These are phyloP conservation scores for Ophion costatus DNA, from an alignment of 2,888 invertebrate species.

Conservation along the genomic window DNA sequence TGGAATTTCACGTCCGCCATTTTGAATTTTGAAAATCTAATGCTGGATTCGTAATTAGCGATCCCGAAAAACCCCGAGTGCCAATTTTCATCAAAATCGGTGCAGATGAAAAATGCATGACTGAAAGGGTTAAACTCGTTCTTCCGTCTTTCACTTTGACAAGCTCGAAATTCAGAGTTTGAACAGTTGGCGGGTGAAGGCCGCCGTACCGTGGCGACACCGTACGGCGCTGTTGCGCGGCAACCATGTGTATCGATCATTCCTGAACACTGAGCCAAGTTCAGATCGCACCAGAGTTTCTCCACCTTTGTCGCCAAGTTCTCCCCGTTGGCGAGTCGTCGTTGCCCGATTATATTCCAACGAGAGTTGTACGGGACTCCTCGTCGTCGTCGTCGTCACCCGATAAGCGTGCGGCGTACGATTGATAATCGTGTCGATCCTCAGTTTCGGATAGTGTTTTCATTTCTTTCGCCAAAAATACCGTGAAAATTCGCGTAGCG, in stretches of 20 bases:
- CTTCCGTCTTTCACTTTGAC: background rate
- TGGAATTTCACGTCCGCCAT: too few species aligned
- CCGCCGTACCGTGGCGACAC: constrained; percentile 12
- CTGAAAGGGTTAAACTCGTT: too few species aligned
- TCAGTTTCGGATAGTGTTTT: constrained; percentile 3
- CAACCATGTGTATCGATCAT: constrained; percentile 58
- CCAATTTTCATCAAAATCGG: too few species aligned
- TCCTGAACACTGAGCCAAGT: constrained; percentile 68
- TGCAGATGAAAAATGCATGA: too few species aligned
- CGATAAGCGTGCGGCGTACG: background rate
- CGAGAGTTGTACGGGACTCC: constrained; percentile 22
- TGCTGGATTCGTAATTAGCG: too few species aligned
- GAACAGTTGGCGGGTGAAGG: background rate
- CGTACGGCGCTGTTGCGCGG: constrained; percentile 22
- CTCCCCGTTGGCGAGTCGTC: constrained; percentile 42
- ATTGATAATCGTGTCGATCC: background rate
- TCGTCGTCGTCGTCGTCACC: constrained; percentile 3
- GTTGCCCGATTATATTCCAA: constrained; percentile 28
- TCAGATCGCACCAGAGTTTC: constrained; percentile 74
- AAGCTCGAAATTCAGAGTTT: background rate
- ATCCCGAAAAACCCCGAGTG: too few species aligned
- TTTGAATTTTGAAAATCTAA: too few species aligned
- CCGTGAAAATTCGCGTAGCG: background rate
- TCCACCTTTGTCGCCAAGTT: constrained; percentile 75
- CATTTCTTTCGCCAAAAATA: constrained; percentile 13